Evolutionary conservation across 2,888 invertebrate species (phyloP), one percentile per base, ranked within the genome.

Genomic region (Pyrrhia umbra): DNA sequence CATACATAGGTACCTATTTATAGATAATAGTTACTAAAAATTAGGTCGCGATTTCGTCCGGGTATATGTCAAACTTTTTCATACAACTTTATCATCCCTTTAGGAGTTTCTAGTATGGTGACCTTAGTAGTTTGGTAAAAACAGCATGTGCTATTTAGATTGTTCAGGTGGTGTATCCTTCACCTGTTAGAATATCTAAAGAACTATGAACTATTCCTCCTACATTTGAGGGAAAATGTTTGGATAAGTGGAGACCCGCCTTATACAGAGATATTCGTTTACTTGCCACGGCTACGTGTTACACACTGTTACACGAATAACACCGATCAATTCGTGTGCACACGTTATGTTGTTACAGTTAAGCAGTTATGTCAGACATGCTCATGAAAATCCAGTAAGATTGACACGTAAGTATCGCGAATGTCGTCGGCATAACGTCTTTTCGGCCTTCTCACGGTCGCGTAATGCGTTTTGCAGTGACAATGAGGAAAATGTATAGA

Each of bases 361-460:
- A n/a, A n/a, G n/a, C 34, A 34, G 75, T 83, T 81, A 81, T 80
- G 73, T 67, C 73, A 75, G 77, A 72, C 73, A 75, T 61, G 68
- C 66, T 67, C 52, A 63, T 65, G 75, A 70, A 63, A 68, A 66
- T 60, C 34, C 43, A 60, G 68, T 51, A 65, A 70, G 55, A 72
- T 76, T 76, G 60, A 65, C 76, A 81, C 79, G 78, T 79, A 71
- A 50, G 30, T 43, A 34, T 15, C 40, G 40, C 18, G 58, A 37
- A 42, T 39, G 37, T 34, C 39, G 51, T 57, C 37, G 23, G 37
- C 55, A 43, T 67, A 61, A 70, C 68, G 76, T 66, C 59, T 70
- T 71, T 75, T 65, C 61, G 71, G 67, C 77, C 82, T 86, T 87
- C 87, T 85, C 87, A 85, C 86, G 85, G 79, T 71, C 77, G 57